Evolutionary conservation across 2,888 invertebrate genomes (phyloP), one percentile per base, ranked within the genome.

Genomic region (Chloroclysta siterata): DNA sequence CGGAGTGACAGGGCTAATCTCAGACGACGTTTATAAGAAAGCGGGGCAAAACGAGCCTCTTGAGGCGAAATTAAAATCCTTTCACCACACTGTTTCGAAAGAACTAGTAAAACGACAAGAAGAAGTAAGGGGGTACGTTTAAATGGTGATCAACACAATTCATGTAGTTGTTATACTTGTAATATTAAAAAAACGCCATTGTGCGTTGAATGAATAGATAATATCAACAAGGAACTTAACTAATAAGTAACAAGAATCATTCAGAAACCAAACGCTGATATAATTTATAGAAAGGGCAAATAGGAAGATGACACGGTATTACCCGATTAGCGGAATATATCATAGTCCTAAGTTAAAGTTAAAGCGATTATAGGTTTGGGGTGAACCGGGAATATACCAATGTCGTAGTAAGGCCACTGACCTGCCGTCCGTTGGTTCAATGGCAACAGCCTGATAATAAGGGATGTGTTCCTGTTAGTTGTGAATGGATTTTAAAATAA

Each of bases 231-330:
- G 13, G 33, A 55, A 46, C 15, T n/a, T n/a, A n/a, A n/a, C n/a
- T n/a, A n/a, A n/a, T n/a, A n/a, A n/a, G n/a, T 54, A 42, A 44
- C n/a, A 29, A 14, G 29, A 33, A 50, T 14, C 17, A 13, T 46
- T 7, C 14, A 33, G 17, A 36, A 36, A 17, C 33, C 42, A 17
- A 11, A 3, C 15, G 39, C 41, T 17, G 44, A 13, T 55, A 15
- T 44, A 46, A 52, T 39, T 46, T 60, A 55, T 64, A 47, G 53
- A 51, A 56, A 60, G 52, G 64, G 53, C 47, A 47, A 56, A 51
- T 41, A 42, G 50, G 36, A 48, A 53, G 48, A 42, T 46, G 51
- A 15, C 54, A 55, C 64, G 60, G 14, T 33, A 60, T 54, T 50
- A 17, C 44, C 15, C 58, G 44, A 51, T 58, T 54, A 59, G 17